Evolutionary conservation across 2,113 vertebrate species (phyloP).

Genomic region (Callopanchax toddi): DNA sequence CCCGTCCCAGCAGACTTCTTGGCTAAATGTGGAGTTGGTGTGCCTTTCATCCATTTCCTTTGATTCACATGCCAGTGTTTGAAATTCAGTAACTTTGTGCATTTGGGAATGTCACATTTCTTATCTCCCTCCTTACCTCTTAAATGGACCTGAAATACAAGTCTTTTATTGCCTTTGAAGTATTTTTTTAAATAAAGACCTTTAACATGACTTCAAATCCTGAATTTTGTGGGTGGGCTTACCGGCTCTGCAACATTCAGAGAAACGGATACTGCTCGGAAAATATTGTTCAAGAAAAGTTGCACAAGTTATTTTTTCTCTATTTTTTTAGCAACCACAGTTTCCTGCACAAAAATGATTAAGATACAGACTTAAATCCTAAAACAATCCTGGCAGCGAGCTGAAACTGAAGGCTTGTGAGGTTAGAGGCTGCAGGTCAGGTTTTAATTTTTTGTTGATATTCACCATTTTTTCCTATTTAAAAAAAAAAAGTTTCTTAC

Average conservation of each 20-base stretch:
- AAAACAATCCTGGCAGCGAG: too few species aligned
- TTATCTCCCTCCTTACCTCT: conserved; percentile 36
- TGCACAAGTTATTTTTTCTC: not conserved
- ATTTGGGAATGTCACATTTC: conserved; percentile 43
- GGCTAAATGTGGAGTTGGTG: conserved; percentile 65
- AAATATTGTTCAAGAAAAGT: conserved; percentile 5
- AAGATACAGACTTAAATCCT: too few species aligned
- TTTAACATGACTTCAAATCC: conserved; percentile 18
- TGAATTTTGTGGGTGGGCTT: conserved; percentile 3
- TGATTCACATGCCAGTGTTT: conserved; percentile 43
- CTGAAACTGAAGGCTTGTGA: too few species aligned
- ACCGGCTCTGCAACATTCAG: conserved; percentile 3
- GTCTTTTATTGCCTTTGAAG: conserved; percentile 40
- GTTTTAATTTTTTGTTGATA: too few species aligned
- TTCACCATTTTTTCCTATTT: not conserved
- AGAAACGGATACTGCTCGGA: not conserved
- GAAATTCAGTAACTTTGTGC: conserved; percentile 48
- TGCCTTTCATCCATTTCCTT: conserved; percentile 68
- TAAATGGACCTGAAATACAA: conserved; percentile 39
- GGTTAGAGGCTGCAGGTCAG: too few species aligned
- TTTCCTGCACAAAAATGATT: too few species aligned
- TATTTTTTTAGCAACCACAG: not conserved
- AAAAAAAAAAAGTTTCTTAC: too few species aligned
- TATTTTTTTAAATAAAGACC: conserved; percentile 26
- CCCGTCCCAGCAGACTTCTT: conserved; percentile 56